Evolutionary conservation across 2,797 vertebrate genomes (phyloP).

Genomic region (Ctenopoma kingsleyae): DNA sequence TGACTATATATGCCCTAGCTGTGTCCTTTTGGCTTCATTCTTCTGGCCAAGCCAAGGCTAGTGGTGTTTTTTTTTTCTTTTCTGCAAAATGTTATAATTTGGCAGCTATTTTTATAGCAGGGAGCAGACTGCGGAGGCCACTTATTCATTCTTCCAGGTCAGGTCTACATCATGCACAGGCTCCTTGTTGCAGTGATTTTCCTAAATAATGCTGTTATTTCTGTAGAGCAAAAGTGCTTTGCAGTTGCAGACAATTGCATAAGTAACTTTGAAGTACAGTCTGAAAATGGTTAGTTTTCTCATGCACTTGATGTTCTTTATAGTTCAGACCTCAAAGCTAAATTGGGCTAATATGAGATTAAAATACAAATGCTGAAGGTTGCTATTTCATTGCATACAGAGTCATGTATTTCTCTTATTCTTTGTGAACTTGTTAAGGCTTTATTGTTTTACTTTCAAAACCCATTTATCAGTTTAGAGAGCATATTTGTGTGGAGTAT

Average conservation of each 20-base stretch:
- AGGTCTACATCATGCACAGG: slow-evolving; percentile 56
- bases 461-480: slow-evolving; percentile 16
- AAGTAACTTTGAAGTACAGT: slow-evolving; percentile 3
- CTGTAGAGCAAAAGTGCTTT: slow-evolving; percentile 1
- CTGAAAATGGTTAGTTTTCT: not conserved
- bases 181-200: slow-evolving; percentile 42
- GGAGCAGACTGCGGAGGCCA: slow-evolving; percentile 69
- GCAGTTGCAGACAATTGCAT: slow-evolving; percentile 14
- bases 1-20: slow-evolving; percentile 66
- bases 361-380: not conserved
- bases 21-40: slow-evolving; percentile 75
- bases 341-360: not conserved
- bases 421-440: slow-evolving; percentile 10
- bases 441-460: slow-evolving; percentile 27
- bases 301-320: not conserved
- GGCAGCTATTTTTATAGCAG: slow-evolving; percentile 83
- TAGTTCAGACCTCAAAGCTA: not conserved
- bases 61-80: slow-evolving; percentile 68
- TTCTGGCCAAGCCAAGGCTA: slow-evolving; percentile 75
- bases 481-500: slow-evolving; percentile 11
- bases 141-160: slow-evolving; percentile 54
- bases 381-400: not conserved
- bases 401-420: slow-evolving; percentile 10
- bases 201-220: slow-evolving; percentile 25
- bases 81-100: slow-evolving; percentile 86